phyloP scores from a whole-genome alignment of 2,888 invertebrate genomes.

The Drosophila leonis region DNA sequence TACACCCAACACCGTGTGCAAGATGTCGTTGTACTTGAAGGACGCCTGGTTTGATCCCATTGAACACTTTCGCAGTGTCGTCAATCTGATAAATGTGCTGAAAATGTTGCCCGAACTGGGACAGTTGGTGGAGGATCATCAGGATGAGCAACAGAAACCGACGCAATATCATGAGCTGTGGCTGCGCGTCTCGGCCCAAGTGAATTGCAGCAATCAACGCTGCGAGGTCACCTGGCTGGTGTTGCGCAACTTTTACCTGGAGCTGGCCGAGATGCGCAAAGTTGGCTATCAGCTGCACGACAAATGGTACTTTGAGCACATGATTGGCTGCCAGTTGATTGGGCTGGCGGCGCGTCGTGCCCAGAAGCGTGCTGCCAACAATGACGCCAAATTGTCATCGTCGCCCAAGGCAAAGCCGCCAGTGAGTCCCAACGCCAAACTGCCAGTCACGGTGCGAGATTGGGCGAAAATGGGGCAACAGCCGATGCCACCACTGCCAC shows the following conservation, averaged over 20 bases:
- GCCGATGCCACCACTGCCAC: conserved; percentile 20
- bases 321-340: conserved; percentile 50
- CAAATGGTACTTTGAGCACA: conserved; percentile 82
- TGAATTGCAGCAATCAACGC: conserved; percentile 41
- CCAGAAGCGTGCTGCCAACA: neutral
- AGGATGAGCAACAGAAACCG: conserved; percentile 14
- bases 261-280: conserved; percentile 71
- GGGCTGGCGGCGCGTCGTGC: neutral
- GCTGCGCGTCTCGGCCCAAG: conserved; percentile 45
- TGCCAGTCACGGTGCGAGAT: neutral
- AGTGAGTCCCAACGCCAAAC: neutral
- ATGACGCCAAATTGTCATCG: neutral
- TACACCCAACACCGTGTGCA: conserved; percentile 67
- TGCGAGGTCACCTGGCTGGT: conserved; percentile 83
- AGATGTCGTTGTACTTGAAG: conserved; percentile 65
- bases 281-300: conserved; percentile 77
- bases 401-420: neutral
- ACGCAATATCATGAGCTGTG: conserved; percentile 53
- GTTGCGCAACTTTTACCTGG: conserved; percentile 76
- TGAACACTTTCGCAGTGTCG: conserved; percentile 72
- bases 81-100: conserved; percentile 60
- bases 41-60: conserved; percentile 72
- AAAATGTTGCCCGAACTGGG: conserved; percentile 51
- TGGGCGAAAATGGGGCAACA: neutral
- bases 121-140: conserved; percentile 43